Conservation (phyloP, 2,888 invertebrate genomes). For the Andrena fulva region DNA sequence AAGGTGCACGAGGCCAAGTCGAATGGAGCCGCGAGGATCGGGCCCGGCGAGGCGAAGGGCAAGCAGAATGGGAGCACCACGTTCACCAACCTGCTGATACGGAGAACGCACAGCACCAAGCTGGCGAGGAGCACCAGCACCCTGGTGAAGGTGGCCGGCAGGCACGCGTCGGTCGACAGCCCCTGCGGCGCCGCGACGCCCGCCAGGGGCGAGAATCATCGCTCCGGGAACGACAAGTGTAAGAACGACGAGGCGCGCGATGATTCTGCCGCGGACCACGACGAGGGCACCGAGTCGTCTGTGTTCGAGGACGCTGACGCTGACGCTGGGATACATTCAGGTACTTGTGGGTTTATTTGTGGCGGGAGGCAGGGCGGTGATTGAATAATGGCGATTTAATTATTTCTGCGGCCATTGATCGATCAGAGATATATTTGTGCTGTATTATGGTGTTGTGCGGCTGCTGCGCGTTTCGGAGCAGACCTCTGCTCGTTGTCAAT, state of each 20-base stretch:
- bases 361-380: background rate
- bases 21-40: constrained; percentile 27
- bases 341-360: constrained; percentile 82
- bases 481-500: no score
- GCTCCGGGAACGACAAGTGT: constrained; percentile 85
- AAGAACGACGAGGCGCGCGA: constrained; percentile 78
- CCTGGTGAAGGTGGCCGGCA: constrained; percentile 74
- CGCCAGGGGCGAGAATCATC: constrained; percentile 78
- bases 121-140: constrained; percentile 88
- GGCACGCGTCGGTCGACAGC: constrained; percentile 74
- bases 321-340: constrained; percentile 90
- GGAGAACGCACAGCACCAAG: constrained; percentile 91
- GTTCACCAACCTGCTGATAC: constrained; percentile 86
- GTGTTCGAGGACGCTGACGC: constrained; percentile 87
- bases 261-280: constrained; percentile 83
- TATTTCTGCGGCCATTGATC: no score
- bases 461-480: no score
- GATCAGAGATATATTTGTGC: no score
- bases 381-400: no score
- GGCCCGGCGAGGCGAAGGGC: constrained; percentile 34
- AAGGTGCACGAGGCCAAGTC: constrained; percentile 50
- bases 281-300: constrained; percentile 71
- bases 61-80: constrained; percentile 80
- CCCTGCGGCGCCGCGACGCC: constrained; percentile 52
- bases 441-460: no score